A percentile compares a stretch with the other conserved stretches of the same genome.
Conservation (phyloP, 2,797 vertebrate species). For the Synanceia verrucosa region DNA sequence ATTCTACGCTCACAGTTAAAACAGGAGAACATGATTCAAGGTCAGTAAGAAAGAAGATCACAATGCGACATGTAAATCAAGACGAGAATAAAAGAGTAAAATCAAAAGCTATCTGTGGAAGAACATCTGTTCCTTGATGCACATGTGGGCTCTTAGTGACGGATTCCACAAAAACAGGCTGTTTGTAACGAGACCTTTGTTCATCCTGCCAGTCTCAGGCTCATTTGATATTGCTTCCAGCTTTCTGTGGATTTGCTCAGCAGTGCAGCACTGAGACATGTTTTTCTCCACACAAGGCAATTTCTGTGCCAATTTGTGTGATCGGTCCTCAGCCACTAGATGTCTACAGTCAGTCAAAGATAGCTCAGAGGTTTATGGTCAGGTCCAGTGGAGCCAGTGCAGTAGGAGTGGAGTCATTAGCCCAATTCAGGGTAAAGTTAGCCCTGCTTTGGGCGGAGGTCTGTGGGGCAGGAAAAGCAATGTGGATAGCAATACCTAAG, state of each 20-base stretch:
- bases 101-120: conserved; percentile 27
- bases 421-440: conserved; percentile 69
- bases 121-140: conserved; percentile 23
- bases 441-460: not conserved
- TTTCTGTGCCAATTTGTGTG: not conserved
- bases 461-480: conserved; percentile 73
- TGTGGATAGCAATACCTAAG: conserved; percentile 76
- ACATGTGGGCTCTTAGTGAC: not conserved
- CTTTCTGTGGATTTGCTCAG: conserved; percentile 37
- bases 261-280: not conserved
- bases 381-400: conserved; percentile 18
- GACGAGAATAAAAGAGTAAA: conserved; percentile 14
- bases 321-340: conserved; percentile 1
- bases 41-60: conserved; percentile 19
- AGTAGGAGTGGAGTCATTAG: conserved; percentile 60
- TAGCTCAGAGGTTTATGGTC: conserved; percentile 32
- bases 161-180: conserved; percentile 31
- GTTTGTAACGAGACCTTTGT: conserved; percentile 35
- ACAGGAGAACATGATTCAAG: conserved; percentile 14
- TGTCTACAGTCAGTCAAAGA: conserved; percentile 17
- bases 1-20: conserved; percentile 35
- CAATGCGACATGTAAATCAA: conserved; percentile 35
- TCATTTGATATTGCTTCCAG: conserved; percentile 23
- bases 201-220: conserved; percentile 20
- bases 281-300: not conserved